These are phyloP conservation scores for Ligdia adustata DNA, from an alignment of 2,888 invertebrate species.

Conservation along the genomic window DNA sequence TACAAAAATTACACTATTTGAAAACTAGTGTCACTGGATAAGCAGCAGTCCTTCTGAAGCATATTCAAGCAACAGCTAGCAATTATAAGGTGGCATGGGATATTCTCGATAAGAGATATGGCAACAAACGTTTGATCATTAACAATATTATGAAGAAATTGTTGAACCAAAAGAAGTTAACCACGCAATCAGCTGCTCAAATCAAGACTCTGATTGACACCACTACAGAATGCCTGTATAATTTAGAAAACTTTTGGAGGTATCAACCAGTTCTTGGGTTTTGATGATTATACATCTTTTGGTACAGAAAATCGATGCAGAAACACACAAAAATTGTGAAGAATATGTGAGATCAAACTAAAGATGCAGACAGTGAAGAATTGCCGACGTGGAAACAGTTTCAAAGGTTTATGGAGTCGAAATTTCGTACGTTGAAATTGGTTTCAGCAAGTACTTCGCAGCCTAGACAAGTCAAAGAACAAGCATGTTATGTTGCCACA, in stretches of 20 bases:
- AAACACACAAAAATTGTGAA: constrained; percentile 2
- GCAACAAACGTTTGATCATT: neutral
- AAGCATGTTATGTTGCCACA: constrained; percentile 14
- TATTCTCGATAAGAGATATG: neutral
- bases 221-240: neutral
- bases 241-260: neutral
- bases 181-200: neutral
- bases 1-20: neutral
- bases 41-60: neutral
- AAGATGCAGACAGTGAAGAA: constrained; percentile 3
- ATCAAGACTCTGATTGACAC: neutral
- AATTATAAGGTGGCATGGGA: neutral
- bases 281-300: neutral
- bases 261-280: neutral
- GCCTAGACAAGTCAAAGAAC: neutral
- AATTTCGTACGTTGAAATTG: constrained; percentile 39
- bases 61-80: neutral
- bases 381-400: constrained; percentile 29
- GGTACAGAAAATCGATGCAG: neutral
- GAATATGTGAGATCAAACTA: neutral
- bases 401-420: constrained; percentile 34
- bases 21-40: neutral
- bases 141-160: constrained; percentile 1
- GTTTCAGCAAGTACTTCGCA: neutral
- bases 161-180: neutral